A percentile compares a stretch with the other conserved stretches of the same genome.
phyloP scores from a whole-genome alignment of 2,888 invertebrate species.

The Hirtodrosophila trivittata region DNA sequence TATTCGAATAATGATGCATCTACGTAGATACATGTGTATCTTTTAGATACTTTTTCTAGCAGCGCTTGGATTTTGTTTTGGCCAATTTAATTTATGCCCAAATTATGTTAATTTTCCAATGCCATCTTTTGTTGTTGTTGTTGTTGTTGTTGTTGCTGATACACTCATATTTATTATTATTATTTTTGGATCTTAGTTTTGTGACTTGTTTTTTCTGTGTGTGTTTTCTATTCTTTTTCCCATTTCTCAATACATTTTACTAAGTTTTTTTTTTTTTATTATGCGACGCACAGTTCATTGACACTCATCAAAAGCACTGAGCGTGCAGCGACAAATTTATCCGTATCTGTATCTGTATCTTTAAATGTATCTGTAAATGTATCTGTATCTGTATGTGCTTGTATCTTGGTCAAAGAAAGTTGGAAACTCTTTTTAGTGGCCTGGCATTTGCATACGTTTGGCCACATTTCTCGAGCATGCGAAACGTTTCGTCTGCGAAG shows the following conservation, averaged over 20 bases:
- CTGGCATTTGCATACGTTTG: constrained; percentile 66
- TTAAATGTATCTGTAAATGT: constrained; percentile 17
- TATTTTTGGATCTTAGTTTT: constrained; percentile 27
- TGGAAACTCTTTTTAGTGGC: constrained; percentile 49
- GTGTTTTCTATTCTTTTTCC: constrained; percentile 30
- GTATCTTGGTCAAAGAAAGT: constrained; percentile 63
- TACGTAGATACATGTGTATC: constrained; percentile 46
- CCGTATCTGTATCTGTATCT: constrained; percentile 22
- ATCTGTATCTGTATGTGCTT: constrained; percentile 19
- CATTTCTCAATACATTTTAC: constrained; percentile 60
- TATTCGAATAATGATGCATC: constrained; percentile 71
- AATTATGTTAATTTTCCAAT: constrained; percentile 75
- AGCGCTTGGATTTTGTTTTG: constrained; percentile 30
- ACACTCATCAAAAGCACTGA: constrained; percentile 44
- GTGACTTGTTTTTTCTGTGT: constrained; percentile 33
- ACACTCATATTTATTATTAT: constrained; percentile 46
- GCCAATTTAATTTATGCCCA: constrained; percentile 73
- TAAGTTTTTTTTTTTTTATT: constrained; percentile 45
- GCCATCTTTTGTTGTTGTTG: constrained; percentile 46
- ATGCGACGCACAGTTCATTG: constrained; percentile 61
- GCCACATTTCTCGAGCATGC: constrained; percentile 64
- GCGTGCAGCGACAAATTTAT: constrained; percentile 30
- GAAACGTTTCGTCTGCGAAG: constrained; percentile 49
- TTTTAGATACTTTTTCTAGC: constrained; percentile 43
- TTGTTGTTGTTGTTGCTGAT: constrained; percentile 12